A percentile compares a stretch with the other conserved stretches of the same genome.
These are phyloP conservation scores for Pseudonaja textilis DNA, from an alignment of 2,113 vertebrate species.

Conservation along the genomic window DNA sequence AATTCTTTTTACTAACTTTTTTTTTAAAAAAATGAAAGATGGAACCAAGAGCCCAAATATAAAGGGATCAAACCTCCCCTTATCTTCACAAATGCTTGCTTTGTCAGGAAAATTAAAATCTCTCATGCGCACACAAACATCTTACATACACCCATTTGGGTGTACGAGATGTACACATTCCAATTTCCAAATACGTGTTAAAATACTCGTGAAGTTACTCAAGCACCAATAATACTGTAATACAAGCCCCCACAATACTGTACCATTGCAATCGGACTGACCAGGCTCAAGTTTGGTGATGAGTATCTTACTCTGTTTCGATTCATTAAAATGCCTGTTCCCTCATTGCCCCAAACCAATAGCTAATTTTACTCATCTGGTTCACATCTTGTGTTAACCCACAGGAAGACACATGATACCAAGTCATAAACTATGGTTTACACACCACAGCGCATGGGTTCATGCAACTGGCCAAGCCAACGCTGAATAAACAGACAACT, in stretches of 20 bases:
- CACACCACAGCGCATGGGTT: background rate
- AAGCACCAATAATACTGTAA: background rate
- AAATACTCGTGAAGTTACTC: background rate
- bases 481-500: background rate
- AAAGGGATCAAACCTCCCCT: background rate
- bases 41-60: background rate
- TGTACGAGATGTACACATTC: background rate
- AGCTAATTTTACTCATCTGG: background rate
- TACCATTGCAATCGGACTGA: background rate
- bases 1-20: background rate
- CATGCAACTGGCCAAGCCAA: background rate
- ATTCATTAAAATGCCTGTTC: background rate
- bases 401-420: background rate
- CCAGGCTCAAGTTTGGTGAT: background rate
- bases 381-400: background rate
- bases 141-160: background rate
- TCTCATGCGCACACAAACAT: background rate
- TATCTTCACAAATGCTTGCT: background rate
- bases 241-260: background rate
- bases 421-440: background rate
- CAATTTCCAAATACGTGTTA: background rate
- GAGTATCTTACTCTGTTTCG: background rate
- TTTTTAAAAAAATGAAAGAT: background rate
- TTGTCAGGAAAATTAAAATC: background rate
- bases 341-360: background rate